These are phyloP conservation scores for Smittia sp. DNA, from an alignment of 2,888 invertebrate species.

Conservation along the genomic window DNA sequence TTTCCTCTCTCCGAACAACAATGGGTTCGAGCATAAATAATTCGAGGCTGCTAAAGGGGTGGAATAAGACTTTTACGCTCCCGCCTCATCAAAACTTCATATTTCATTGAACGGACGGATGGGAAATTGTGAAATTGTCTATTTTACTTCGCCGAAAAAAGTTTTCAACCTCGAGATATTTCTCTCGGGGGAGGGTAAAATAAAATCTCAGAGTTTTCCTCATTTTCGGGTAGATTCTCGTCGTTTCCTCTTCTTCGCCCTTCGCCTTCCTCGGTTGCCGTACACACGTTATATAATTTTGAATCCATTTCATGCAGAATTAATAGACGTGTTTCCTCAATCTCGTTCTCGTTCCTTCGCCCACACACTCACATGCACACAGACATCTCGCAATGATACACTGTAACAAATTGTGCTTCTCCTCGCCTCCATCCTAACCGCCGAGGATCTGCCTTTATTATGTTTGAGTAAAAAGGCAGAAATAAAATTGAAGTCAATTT, in stretches of 20 bases:
- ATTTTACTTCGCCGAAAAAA: slow-evolving; percentile 29
- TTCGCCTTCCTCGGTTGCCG: neutral
- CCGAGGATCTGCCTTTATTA: too few relatives aligned
- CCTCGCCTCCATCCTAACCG: slow-evolving; percentile 22
- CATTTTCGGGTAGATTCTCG: slow-evolving; percentile 30
- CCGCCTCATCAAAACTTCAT: slow-evolving; percentile 38
- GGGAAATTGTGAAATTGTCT: slow-evolving; percentile 33
- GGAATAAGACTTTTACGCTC: neutral
- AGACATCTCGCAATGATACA: slow-evolving; percentile 30
- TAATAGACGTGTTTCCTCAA: slow-evolving; percentile 40
- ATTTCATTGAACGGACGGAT: slow-evolving; percentile 25
- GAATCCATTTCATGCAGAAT: slow-evolving; percentile 41
- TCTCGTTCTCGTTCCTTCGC: neutral
- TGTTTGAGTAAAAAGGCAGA: slow-evolving; percentile 38
- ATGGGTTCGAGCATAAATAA: neutral
- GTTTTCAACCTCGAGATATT: slow-evolving; percentile 6
- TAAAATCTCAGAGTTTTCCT: slow-evolving; percentile 32
- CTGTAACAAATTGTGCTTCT: slow-evolving; percentile 39
- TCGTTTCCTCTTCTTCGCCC: neutral
- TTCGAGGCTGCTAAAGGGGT: slow-evolving; percentile 1
- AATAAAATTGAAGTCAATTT: slow-evolving; percentile 41
- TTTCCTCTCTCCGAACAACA: slow-evolving; percentile 7
- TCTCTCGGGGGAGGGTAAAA: neutral
- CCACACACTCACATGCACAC: slow-evolving; percentile 3
- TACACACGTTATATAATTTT: slow-evolving; percentile 30